Conservation (phyloP, 1,140 invertebrate genomes). For the Berghia stephanieae region DNA sequence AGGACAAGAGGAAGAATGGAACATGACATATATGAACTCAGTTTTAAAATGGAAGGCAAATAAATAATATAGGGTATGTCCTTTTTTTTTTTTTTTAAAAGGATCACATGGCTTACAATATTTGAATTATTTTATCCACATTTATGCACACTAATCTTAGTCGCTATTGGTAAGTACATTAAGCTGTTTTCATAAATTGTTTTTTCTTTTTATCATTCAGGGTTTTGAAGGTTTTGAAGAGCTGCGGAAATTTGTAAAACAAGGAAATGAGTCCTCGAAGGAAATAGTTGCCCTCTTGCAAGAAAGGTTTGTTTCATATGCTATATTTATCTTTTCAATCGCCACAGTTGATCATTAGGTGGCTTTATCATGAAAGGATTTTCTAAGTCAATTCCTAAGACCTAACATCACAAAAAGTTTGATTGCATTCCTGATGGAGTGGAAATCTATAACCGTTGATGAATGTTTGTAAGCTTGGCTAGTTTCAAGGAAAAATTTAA, state of each 20-base stretch:
- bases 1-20: too few species aligned
- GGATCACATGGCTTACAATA: not conserved
- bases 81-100: conserved; percentile 10
- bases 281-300: conserved; percentile 87
- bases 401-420: too few species aligned
- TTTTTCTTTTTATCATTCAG: conserved; percentile 70
- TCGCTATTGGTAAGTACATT: not conserved
- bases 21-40: too few species aligned
- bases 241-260: conserved; percentile 88
- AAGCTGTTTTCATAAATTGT: not conserved
- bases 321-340: not conserved
- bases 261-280: conserved; percentile 93
- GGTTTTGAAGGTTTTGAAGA: conserved; percentile 93
- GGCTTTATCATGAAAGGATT: too few species aligned
- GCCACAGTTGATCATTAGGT: too few species aligned
- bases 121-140: not conserved
- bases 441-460: too few species aligned
- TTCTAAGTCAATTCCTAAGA: too few species aligned
- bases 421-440: too few species aligned
- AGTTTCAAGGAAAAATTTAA: too few species aligned
- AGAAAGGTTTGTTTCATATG: conserved; percentile 78
- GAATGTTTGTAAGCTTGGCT: too few species aligned
- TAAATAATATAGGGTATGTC: too few species aligned
- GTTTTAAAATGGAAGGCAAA: too few species aligned
- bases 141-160: not conserved